Conservation (phyloP, 2,797 vertebrate genomes). For the Rhadinocentrus ornatus region DNA sequence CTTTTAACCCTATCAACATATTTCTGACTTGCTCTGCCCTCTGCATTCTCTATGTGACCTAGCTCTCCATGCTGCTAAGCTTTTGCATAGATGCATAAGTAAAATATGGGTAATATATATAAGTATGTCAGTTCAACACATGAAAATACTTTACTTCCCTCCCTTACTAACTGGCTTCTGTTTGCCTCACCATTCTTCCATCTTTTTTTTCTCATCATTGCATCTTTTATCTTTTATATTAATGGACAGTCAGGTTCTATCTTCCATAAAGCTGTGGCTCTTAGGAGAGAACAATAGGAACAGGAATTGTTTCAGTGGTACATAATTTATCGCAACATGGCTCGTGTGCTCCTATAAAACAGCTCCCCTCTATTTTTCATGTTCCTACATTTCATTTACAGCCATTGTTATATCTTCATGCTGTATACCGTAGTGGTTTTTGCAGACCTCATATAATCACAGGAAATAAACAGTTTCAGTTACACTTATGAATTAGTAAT, state of each 20-base stretch:
- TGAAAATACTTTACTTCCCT: neutral
- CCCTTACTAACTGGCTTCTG: conserved; percentile 35
- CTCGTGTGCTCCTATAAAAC: conserved; percentile 43
- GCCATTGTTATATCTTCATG: neutral
- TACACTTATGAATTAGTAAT: neutral
- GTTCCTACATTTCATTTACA: conserved; percentile 25
- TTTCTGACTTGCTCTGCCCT: neutral
- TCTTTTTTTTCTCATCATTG: neutral
- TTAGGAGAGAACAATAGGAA: conserved; percentile 60
- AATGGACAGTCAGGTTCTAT: conserved; percentile 32
- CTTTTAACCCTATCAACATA: conserved; percentile 24
- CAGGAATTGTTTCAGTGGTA: conserved; percentile 54
- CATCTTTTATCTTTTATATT: conserved; percentile 23
- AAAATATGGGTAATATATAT: conserved; percentile 27
- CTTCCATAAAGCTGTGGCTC: conserved; percentile 38
- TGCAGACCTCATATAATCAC: neutral
- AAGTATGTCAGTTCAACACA: conserved; percentile 35
- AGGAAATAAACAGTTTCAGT: neutral
- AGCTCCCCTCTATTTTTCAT: conserved; percentile 30
- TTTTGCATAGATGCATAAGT: conserved; percentile 25
- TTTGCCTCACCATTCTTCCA: conserved; percentile 20
- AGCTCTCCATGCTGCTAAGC: neutral
- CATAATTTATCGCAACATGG: conserved; percentile 60
- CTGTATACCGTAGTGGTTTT: neutral
- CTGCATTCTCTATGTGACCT: neutral